Percentiles rank a stretch among this genome's conserved stretches.
Evolutionary conservation across 2,113 vertebrate species (phyloP).

Genomic region (Triplophysa tibetana): DNA sequence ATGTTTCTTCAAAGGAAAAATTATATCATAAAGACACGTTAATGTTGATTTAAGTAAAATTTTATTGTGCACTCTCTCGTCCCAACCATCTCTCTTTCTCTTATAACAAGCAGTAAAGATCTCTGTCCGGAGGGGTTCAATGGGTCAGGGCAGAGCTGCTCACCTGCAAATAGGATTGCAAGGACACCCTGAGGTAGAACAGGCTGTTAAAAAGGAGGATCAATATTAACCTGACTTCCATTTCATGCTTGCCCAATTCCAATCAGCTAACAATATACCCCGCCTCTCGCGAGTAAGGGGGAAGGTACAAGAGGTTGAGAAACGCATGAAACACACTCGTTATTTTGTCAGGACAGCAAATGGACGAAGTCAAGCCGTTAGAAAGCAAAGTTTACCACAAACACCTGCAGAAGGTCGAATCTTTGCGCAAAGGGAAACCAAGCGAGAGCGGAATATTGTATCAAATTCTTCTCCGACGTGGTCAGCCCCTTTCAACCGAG

Average conservation of each 20-base stretch:
- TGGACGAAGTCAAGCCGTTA: slow-evolving; percentile 80
- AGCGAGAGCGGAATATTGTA: background rate
- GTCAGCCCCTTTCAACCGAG: slow-evolving; percentile 29
- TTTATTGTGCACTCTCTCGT: background rate
- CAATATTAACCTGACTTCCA: slow-evolving; percentile 98
- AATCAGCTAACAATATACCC: slow-evolving; percentile 92
- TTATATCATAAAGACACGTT: background rate
- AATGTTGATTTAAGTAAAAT: background rate
- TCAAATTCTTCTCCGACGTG: background rate
- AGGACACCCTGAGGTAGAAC: slow-evolving; percentile 91
- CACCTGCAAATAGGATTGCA: slow-evolving; percentile 82
- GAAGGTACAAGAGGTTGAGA: slow-evolving; percentile 87
- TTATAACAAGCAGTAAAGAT: slow-evolving; percentile 65
- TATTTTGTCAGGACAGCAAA: slow-evolving; percentile 92
- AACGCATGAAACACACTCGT: slow-evolving; percentile 86
- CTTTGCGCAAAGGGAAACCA: slow-evolving; percentile 5
- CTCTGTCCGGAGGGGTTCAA: slow-evolving; percentile 63
- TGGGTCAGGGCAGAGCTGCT: slow-evolving; percentile 73
- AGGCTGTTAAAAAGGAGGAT: slow-evolving; percentile 90
- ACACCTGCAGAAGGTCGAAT: slow-evolving; percentile 42
- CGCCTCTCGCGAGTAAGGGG: slow-evolving; percentile 80
- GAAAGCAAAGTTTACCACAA: slow-evolving; percentile 52
- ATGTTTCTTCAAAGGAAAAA: too few species aligned
- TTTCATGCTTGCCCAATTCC: slow-evolving; percentile 99
- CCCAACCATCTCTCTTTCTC: background rate